Base-by-base conservation (phyloP, 1,140 invertebrate species). In the Proales similis region DNA sequence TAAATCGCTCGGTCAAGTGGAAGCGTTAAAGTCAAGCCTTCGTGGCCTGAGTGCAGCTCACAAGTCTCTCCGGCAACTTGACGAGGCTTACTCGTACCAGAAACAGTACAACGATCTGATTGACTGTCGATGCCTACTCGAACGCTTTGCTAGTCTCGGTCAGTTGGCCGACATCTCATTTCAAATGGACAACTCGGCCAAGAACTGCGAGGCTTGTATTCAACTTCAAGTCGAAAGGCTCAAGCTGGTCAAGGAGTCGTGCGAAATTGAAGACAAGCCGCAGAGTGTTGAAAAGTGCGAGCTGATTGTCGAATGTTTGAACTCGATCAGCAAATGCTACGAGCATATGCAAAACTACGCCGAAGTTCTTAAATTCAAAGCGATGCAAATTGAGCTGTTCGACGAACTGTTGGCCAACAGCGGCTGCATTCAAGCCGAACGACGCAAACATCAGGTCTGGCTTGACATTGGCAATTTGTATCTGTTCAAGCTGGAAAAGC, bases 361-460 rank as follows among this genome's bases (percentile, higher is more conserved):
- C 19, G 36, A 57, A 39, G 51, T 57, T 57, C 24, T 57, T 1
- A 57, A 57, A 42, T 57, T 57, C 29, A 57, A 57, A 26, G 36
- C 45, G 12, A 42, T 57, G 20, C 33, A 57, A 24, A 27, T 57
- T n/a, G 51, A 57, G 12, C 24, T 57, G 12, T 42, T 42, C 6
- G 32, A 6, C n/a, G 51, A 57, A 57, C 39, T 57, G 12, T 36
- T 42, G 22, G 7, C 51, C 4, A 20, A 19, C n/a, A 14, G 12
- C 12, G 48, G 20, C 29, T 24, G 26, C 29, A 36, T 36, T 36
- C 33, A 36, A 36, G 9, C 9, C 33, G 14, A 36, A 36, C 14
- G 14, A 36, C 33, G 33, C 9, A 36, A 9, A 36, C 9, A 36
- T 36, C 14, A 36, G 30, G 17, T 57, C 7, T 14, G 29, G 17